Evolutionary conservation across 2,888 invertebrate species (phyloP).

Genomic region (Elmis aenea): DNA sequence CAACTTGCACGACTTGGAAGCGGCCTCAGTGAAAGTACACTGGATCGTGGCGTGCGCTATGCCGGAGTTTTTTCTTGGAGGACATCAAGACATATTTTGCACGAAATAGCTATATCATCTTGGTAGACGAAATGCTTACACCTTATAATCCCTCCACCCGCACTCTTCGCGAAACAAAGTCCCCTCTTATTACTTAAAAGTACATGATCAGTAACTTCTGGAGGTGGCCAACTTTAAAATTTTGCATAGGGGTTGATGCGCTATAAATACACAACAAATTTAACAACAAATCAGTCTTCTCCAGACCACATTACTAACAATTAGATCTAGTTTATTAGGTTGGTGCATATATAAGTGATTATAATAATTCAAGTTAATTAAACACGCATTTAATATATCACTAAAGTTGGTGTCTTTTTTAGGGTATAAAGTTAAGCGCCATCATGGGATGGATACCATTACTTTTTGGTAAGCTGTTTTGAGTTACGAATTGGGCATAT

Average conservation of each 20-base stretch:
- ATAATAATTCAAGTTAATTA: too few relatives aligned
- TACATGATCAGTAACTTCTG: constrained; percentile 1
- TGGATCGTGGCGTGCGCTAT: constrained; percentile 5
- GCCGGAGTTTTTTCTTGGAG: constrained; percentile 5
- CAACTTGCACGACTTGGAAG: constrained; percentile 1
- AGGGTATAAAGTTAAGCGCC: constrained; percentile 2
- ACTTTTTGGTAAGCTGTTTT: constrained; percentile 6
- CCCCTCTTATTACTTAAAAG: constrained; percentile 5
- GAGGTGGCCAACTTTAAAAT: constrained; percentile 5
- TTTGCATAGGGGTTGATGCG: constrained; percentile 11
- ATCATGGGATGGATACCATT: constrained; percentile 10
- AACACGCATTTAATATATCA: too few relatives aligned
- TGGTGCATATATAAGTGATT: neutral
- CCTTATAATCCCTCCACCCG: constrained; percentile 12
- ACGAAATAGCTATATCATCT: constrained; percentile 16
- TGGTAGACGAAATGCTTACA: constrained; percentile 2
- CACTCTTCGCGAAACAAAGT: constrained; percentile 5
- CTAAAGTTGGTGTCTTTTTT: too few relatives aligned
- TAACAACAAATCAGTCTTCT: constrained; percentile 5
- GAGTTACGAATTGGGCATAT: too few relatives aligned
- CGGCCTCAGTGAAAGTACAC: constrained; percentile 11
- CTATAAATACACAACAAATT: constrained; percentile 7
- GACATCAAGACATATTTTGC: constrained; percentile 12
- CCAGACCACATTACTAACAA: too few relatives aligned
- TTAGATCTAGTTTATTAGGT: neutral